These are phyloP conservation scores for Trematocara marginatum DNA, from an alignment of 2,113 vertebrate species.

Conservation along the genomic window DNA sequence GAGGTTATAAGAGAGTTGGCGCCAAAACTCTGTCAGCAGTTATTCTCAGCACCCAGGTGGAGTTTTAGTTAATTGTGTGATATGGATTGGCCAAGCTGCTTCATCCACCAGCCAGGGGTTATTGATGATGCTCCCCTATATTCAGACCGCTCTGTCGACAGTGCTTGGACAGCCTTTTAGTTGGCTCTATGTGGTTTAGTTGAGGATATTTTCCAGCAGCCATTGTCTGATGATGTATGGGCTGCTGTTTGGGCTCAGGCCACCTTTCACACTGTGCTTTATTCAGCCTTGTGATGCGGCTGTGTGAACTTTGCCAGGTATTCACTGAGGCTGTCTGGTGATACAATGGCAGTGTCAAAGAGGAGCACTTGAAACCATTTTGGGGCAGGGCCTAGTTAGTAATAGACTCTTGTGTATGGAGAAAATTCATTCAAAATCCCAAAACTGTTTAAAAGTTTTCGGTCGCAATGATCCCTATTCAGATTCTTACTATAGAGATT, in stretches of 20 bases:
- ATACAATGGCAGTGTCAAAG: constrained; percentile 17
- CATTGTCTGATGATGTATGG: constrained; percentile 63
- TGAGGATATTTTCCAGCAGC: constrained; percentile 40
- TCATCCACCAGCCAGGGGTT: constrained; percentile 24
- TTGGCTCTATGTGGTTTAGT: constrained; percentile 16
- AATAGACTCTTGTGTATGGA: neutral
- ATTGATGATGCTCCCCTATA: constrained; percentile 44
- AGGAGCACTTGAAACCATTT: neutral
- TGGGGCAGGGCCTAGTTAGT: neutral
- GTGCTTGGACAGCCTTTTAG: constrained; percentile 39
- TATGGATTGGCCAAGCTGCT: constrained; percentile 34
- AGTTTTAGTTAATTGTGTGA: constrained; percentile 34
- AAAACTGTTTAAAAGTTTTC: neutral
- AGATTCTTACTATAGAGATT: neutral
- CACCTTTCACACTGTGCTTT: constrained; percentile 44
- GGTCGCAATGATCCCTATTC: neutral
- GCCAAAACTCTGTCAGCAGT: neutral
- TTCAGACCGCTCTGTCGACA: constrained; percentile 23
- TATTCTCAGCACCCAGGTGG: neutral
- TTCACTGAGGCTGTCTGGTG: constrained; percentile 8
- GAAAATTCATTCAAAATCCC: neutral
- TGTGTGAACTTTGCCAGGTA: constrained; percentile 31
- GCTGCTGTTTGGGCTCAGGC: constrained; percentile 36
- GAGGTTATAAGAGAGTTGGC: neutral
- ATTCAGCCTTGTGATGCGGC: constrained; percentile 38